Evolutionary conservation across 2,797 vertebrate genomes (phyloP), one percentile per base, ranked within the genome.

Genomic region (Streptopelia turtur): DNA sequence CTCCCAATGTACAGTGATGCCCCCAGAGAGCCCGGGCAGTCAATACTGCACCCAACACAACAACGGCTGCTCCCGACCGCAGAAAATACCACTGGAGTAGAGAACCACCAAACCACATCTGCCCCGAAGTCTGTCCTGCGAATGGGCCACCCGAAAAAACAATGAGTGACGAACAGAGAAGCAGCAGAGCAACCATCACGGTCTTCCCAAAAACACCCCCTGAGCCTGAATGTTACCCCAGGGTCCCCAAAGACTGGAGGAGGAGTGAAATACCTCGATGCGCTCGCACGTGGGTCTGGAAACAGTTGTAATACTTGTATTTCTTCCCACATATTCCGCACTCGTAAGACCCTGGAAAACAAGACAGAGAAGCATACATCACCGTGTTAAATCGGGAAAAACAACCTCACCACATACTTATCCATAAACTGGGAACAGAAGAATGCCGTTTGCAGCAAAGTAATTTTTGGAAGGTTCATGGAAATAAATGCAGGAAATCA

Each of bases 261-360:
- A 88, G 88, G 22, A 66, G 37, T 65, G 74, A 87, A 90, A 97
- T 98, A 99, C 99, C 99, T 99, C 99, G 98, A 97, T 99, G 99
- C 15, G 99, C 99, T 83, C 99, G 98, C 83, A 99, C 99, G 3
- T 99, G 99, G 12, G 99, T 99, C 98, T 99, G 99, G 98, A 99
- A 99, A 96, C 99, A 99, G 98, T 99, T 99, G 97, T 99, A 99
- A 93, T 99, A 99, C 96, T 99, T 99, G 98, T 99, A 99, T 95
- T 99, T 99, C 98, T 99, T 99, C 84, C 99, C 99, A 91, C 99
- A 99, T 76, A 99, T 99, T 57, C 99, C 99, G 87, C 99, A 99
- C 78, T 99, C 98, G 15, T 99, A 99, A 78, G 99, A 99, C 77
- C 99, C 99, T 99, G 98, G 65, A 97, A 94, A 90, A 97, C 57